These are phyloP conservation scores for Philopotamus ludificatus DNA, from an alignment of 1,140 invertebrate species.

Conservation along the genomic window DNA sequence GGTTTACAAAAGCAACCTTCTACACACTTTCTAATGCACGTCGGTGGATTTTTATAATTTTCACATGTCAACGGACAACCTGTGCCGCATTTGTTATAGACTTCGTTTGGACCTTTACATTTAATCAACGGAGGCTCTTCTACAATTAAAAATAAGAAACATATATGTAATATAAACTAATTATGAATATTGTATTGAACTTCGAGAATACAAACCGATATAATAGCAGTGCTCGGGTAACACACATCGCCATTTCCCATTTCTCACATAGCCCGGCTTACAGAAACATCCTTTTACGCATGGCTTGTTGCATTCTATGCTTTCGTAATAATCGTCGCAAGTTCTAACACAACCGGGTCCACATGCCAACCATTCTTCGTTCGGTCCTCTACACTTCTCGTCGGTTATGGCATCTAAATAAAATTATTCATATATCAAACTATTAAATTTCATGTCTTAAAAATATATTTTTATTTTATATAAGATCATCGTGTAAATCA, in stretches of 20 bases:
- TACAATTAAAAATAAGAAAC: background rate
- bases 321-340: constrained; percentile 19
- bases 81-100: constrained; percentile 30
- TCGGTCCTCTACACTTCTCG: constrained; percentile 12
- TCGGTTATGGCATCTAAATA: constrained; percentile 3
- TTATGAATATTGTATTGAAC: background rate
- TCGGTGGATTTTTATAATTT: constrained; percentile 21
- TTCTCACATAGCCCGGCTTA: constrained; percentile 25
- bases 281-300: constrained; percentile 33
- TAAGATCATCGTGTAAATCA: no score
- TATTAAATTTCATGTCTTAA: no score
- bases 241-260: constrained; percentile 31
- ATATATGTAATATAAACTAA: background rate
- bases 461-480: no score
- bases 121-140: constrained; percentile 11
- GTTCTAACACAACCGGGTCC: constrained; percentile 29
- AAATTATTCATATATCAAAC: no score
- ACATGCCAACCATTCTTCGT: constrained; percentile 32
- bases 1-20: constrained; percentile 41
- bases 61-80: constrained; percentile 32
- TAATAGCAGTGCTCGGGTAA: constrained; percentile 25
- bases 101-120: constrained; percentile 29
- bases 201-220: constrained; percentile 12
- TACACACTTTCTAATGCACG: constrained; percentile 38
- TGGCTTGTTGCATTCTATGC: constrained; percentile 14